phyloP scores from a whole-genome alignment of 2,113 vertebrate genomes.

The Entelurus aequoreus region DNA sequence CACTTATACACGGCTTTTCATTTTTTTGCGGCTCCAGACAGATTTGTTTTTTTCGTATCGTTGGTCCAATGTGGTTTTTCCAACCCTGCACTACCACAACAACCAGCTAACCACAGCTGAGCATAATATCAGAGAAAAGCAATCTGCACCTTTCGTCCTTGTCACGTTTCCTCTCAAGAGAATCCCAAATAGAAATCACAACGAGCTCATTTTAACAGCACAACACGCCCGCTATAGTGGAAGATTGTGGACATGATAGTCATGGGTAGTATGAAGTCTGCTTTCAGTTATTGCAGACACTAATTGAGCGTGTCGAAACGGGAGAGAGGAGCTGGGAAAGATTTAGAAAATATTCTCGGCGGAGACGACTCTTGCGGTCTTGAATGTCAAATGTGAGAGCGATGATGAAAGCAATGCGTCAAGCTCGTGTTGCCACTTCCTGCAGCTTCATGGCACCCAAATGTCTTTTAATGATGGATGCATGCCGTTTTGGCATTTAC shows the following conservation, averaged over 20 bases:
- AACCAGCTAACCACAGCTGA: not conserved
- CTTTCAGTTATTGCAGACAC: slow-evolving; percentile 48
- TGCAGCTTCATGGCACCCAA: not conserved
- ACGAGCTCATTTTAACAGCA: not conserved
- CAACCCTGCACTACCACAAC: not conserved
- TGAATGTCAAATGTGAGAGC: slow-evolving; percentile 6
- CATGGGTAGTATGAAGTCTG: slow-evolving; percentile 23
- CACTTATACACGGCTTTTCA: no score
- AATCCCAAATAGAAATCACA: not conserved
- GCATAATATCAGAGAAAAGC: slow-evolving; percentile 6
- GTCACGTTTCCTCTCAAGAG: slow-evolving; percentile 2
- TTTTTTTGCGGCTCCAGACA: no score
- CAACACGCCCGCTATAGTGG: slow-evolving; percentile 10
- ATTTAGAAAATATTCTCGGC: slow-evolving; percentile 17
- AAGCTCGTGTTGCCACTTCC: not conserved
- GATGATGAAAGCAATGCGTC: not conserved
- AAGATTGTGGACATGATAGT: slow-evolving; percentile 25
- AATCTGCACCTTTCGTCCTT: slow-evolving; percentile 9
- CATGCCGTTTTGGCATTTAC: no score
- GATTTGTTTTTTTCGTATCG: no score
- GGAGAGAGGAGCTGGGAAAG: slow-evolving; percentile 7
- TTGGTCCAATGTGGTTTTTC: no score
- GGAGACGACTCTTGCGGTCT: slow-evolving; percentile 1
- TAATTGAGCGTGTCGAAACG: slow-evolving; percentile 27
- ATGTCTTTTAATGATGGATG: not conserved